Conservation (phyloP, 2,797 vertebrate genomes). For the Oryzias dopingdopingensis region DNA sequence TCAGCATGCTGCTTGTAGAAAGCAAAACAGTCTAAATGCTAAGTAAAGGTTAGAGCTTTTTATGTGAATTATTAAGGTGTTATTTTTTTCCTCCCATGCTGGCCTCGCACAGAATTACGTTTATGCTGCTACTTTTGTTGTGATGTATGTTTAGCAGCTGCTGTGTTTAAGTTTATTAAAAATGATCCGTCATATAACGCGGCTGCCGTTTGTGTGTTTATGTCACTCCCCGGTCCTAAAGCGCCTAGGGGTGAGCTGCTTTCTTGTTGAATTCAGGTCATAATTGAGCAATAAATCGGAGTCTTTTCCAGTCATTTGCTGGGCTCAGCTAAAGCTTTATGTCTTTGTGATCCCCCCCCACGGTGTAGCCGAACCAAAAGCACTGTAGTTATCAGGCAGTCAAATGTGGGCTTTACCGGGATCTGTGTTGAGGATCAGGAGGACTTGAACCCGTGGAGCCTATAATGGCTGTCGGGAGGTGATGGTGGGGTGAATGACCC, state of each 20-base stretch:
- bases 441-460: conserved; percentile 25
- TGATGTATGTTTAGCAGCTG: no score
- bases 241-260: conserved; percentile 16
- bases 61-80: no score
- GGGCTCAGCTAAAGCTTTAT: conserved; percentile 45
- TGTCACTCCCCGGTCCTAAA: conserved; percentile 1
- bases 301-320: conserved; percentile 25
- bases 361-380: conserved; percentile 6
- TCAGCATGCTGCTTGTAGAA: no score
- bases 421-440: conserved; percentile 14
- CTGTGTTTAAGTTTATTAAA: no score
- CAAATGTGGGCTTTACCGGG: conserved; percentile 6
- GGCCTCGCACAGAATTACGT: no score
- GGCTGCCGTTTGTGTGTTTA: background rate
- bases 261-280: conserved; percentile 21
- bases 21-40: no score
- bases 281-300: conserved; percentile 35
- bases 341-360: conserved; percentile 25
- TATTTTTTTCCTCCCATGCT: no score
- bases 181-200: no score
- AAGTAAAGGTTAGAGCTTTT: no score
- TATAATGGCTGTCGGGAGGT: conserved; percentile 20
- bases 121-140: no score
- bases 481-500: background rate
- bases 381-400: conserved; percentile 25